phyloP scores from a whole-genome alignment of 2,888 invertebrate species.

The Heliconius sara region DNA sequence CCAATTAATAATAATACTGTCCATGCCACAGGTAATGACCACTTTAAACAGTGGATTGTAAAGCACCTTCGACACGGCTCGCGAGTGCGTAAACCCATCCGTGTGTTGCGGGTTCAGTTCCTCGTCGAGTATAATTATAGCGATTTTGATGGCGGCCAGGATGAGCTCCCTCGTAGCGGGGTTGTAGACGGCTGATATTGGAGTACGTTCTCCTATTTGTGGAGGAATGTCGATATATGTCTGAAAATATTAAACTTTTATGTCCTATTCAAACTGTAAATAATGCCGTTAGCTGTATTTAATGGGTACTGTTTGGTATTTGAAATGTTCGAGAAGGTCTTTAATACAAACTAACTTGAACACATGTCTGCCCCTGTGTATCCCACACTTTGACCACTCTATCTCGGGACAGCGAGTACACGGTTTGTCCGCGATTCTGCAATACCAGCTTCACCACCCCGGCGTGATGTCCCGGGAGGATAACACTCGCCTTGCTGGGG shows the following conservation, averaged over 20 bases:
- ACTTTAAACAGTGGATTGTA: constrained; percentile 90
- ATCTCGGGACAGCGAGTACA: constrained; percentile 89
- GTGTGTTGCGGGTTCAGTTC: constrained; percentile 87
- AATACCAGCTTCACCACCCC: constrained; percentile 87
- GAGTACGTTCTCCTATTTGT: constrained; percentile 85
- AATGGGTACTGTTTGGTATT: too few relatives aligned
- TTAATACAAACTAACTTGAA: constrained; percentile 79
- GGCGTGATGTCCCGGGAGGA: constrained; percentile 87
- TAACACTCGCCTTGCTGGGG: constrained; percentile 85
- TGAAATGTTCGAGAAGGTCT: too few relatives aligned
- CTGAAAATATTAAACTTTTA: constrained; percentile 56
- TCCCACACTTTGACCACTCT: constrained; percentile 91
- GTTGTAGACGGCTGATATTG: constrained; percentile 87
- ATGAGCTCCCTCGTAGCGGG: constrained; percentile 86
- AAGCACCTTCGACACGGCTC: constrained; percentile 88
- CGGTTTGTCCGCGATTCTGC: constrained; percentile 85
- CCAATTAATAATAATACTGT: constrained; percentile 93
- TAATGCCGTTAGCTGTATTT: too few relatives aligned
- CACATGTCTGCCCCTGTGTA: constrained; percentile 85
- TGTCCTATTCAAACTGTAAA: too few relatives aligned
- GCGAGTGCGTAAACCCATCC: constrained; percentile 89
- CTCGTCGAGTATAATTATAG: constrained; percentile 85
- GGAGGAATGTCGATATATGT: constrained; percentile 87
- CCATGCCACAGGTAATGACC: constrained; percentile 90
- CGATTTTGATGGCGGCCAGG: constrained; percentile 87